Evolutionary conservation across 2,113 vertebrate genomes (phyloP).

Genomic region (Cyanoramphus novaezelandiae): DNA sequence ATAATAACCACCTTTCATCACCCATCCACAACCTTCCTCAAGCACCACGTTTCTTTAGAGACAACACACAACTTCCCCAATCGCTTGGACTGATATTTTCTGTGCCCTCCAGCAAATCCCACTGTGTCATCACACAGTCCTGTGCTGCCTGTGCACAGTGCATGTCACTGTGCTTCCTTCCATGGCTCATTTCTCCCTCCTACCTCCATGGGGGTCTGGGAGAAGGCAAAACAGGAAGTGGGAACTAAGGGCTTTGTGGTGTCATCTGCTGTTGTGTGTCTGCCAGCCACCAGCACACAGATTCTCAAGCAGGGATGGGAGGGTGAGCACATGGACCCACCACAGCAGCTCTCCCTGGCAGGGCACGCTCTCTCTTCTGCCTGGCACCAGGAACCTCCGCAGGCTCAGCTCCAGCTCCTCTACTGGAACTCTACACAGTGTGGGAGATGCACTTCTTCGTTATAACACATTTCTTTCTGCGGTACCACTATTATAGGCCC

Average conservation of each 20-base stretch:
- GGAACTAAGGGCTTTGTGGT: not conserved
- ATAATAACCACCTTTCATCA: not conserved
- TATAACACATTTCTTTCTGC: not conserved
- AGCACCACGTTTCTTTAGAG: rapidly evolving
- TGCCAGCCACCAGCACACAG: not conserved
- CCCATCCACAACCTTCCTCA: not conserved
- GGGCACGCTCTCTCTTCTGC: not conserved
- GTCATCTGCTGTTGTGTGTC: not conserved
- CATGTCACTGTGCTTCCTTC: not conserved
- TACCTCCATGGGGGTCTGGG: not conserved
- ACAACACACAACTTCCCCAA: not conserved
- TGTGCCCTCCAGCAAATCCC: not conserved
- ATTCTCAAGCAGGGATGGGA: rapidly evolving
- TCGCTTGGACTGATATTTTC: not conserved
- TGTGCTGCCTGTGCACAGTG: not conserved
- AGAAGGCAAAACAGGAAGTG: not conserved
- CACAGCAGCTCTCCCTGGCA: not conserved
- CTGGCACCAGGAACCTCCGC: not conserved
- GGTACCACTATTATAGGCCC: not conserved
- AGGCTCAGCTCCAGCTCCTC: not conserved
- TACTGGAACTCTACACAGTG: not conserved
- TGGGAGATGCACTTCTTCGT: not conserved
- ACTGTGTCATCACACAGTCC: rapidly evolving
- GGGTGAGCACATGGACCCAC: not conserved
- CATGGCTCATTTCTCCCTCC: not conserved